Evolutionary conservation across 2,113 vertebrate species (phyloP).

Genomic region (Platycercus adscitus): DNA sequence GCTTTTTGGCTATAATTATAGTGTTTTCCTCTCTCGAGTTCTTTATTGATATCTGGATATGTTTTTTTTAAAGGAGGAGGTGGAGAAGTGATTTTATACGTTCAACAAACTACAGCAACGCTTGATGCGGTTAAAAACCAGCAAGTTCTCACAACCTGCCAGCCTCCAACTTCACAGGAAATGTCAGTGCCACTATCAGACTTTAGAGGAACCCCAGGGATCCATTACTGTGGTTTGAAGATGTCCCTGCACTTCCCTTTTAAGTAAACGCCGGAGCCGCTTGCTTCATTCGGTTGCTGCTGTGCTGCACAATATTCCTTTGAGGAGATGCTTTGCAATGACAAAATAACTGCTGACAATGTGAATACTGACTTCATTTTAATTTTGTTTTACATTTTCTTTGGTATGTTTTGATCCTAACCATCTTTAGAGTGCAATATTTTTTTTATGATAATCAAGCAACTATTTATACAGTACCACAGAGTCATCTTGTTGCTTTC

Average conservation of each 20-base stretch:
- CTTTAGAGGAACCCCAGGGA: constrained; percentile 67
- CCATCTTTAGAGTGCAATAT: constrained; percentile 30
- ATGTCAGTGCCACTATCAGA: constrained; percentile 60
- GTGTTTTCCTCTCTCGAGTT: constrained; percentile 66
- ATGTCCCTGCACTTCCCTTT: constrained; percentile 68
- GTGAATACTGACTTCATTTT: constrained; percentile 66
- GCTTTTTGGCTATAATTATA: constrained; percentile 71
- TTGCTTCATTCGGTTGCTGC: constrained; percentile 54
- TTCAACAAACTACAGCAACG: constrained; percentile 53
- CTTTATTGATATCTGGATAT: constrained; percentile 59
- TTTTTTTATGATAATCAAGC: constrained; percentile 56
- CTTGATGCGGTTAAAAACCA: constrained; percentile 11
- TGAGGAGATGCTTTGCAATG: constrained; percentile 69
- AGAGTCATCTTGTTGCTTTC: neutral
- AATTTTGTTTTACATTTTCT: constrained; percentile 73
- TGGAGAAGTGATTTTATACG: constrained; percentile 28
- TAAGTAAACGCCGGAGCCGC: constrained; percentile 31
- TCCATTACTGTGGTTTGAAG: constrained; percentile 70
- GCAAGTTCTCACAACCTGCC: constrained; percentile 70
- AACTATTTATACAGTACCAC: constrained; percentile 43
- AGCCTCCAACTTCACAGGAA: constrained; percentile 68
- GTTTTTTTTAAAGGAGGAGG: constrained; percentile 6
- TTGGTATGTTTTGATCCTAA: constrained; percentile 62
- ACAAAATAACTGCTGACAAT: constrained; percentile 75
- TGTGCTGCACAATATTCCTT: constrained; percentile 68